A percentile compares a stretch with the other conserved stretches of the same genome.
phyloP scores from a whole-genome alignment of 2,113 vertebrate genomes.

The Burhinus oedicnemus region DNA sequence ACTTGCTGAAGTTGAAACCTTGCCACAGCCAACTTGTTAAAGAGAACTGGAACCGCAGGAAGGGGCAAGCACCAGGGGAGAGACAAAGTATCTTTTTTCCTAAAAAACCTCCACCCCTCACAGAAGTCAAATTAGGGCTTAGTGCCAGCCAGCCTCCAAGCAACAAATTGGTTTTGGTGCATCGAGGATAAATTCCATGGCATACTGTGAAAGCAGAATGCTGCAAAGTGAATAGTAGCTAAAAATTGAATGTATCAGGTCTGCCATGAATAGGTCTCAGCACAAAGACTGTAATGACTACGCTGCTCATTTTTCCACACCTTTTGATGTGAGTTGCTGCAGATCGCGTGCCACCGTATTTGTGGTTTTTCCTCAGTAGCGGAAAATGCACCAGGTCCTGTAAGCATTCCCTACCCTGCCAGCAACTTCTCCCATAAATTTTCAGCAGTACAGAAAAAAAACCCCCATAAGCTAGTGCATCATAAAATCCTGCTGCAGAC shows the following conservation, averaged over 20 bases:
- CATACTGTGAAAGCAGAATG: not conserved
- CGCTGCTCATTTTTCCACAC: not conserved
- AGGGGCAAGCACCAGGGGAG: not conserved
- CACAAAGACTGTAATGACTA: not conserved
- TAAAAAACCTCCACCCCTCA: not conserved
- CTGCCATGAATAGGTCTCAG: not conserved
- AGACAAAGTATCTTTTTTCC: not conserved
- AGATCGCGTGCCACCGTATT: accelerated
- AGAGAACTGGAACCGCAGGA: not conserved
- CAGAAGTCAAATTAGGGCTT: not conserved
- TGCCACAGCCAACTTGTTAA: not conserved
- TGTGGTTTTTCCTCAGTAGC: not conserved
- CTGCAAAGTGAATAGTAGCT: not conserved
- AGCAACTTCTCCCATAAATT: not conserved
- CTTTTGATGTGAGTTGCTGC: not conserved
- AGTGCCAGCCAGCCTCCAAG: not conserved
- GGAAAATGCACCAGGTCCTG: not conserved
- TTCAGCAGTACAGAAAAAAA: not conserved
- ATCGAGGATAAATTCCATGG: not conserved
- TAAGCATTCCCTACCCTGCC: not conserved
- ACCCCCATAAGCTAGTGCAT: not conserved
- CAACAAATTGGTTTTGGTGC: not conserved
- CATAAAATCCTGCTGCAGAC: not conserved
- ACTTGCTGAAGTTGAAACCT: not conserved
- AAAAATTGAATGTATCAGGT: not conserved